Percentiles rank a stretch among this genome's conserved stretches.
phyloP scores from a whole-genome alignment of 2,797 vertebrate genomes.

The Lagorchestes hirsutus region DNA sequence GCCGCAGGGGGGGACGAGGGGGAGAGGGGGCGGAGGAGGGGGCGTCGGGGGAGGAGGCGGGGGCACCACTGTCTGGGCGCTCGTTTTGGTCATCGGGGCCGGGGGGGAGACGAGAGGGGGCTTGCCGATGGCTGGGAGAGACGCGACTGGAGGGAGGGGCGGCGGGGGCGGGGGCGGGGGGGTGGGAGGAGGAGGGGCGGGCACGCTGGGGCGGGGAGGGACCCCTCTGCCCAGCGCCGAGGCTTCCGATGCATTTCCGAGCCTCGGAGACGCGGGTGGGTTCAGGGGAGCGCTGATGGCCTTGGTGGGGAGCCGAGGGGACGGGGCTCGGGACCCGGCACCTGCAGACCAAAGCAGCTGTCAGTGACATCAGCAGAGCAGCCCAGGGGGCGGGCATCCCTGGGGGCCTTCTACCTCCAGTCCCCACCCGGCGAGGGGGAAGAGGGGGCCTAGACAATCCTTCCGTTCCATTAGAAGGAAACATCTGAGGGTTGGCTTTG shows the following conservation, averaged over 20 bases:
- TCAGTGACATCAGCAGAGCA: conserved; percentile 12
- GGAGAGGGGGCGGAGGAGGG: conserved; percentile 76
- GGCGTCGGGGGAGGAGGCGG: conserved; percentile 80
- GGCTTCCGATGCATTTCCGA: conserved; percentile 73
- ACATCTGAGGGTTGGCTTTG: neutral
- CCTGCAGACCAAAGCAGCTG: conserved; percentile 74
- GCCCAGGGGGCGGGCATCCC: neutral
- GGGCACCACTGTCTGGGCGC: conserved; percentile 57
- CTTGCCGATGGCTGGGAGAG: conserved; percentile 81
- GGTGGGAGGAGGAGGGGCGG: conserved; percentile 79
- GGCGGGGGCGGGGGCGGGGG: conserved; percentile 60
- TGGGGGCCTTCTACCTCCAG: neutral
- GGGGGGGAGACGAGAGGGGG: conserved; percentile 78
- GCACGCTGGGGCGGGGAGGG: conserved; percentile 79
- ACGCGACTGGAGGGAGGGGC: conserved; percentile 56
- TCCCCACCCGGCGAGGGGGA: neutral
- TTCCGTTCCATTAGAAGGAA: neutral
- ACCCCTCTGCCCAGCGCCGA: conserved; percentile 59
- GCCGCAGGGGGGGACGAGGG: conserved; percentile 72
- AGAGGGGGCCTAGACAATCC: neutral
- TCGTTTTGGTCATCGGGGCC: conserved; percentile 58
- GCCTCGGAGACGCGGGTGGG: conserved; percentile 73
- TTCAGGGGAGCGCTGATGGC: neutral
- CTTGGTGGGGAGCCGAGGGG: conserved; percentile 86
- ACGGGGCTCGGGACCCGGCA: conserved; percentile 86